These are phyloP conservation scores for Scalopus aquaticus DNA, from an alignment of 2,113 vertebrate species.

Conservation along the genomic window DNA sequence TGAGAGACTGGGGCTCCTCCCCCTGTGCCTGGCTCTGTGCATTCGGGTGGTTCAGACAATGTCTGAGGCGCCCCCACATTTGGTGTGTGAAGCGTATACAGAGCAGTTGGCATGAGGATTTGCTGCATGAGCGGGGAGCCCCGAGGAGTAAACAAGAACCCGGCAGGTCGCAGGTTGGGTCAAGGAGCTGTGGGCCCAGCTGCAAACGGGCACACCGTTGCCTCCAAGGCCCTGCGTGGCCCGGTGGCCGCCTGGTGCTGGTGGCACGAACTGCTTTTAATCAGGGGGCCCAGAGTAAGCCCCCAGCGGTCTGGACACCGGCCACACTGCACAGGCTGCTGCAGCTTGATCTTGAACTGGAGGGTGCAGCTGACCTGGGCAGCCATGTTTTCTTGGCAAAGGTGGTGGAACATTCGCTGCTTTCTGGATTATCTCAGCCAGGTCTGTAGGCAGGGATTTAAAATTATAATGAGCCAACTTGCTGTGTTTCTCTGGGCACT, in stretches of 20 bases:
- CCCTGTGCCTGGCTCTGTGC: not conserved
- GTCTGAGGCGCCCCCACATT: not conserved
- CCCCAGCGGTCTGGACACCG: not conserved
- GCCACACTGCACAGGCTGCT: not conserved
- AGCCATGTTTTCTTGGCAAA: not conserved
- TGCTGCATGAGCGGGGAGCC: not conserved
- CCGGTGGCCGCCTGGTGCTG: too few relatives aligned
- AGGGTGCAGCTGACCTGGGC: not conserved
- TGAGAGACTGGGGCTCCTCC: not conserved
- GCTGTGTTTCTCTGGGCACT: not conserved
- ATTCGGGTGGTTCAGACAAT: not conserved
- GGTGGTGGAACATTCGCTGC: not conserved
- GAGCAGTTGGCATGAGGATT: too few relatives aligned
- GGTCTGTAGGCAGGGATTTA: not conserved
- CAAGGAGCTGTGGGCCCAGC: not conserved
- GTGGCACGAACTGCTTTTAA: not conserved
- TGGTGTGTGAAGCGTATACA: too few relatives aligned
- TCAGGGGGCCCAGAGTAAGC: rapidly evolving
- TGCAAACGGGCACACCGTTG: not conserved
- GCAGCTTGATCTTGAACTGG: not conserved
- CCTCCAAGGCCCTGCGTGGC: too few relatives aligned
- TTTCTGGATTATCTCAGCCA: not conserved
- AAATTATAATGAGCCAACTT: not conserved
- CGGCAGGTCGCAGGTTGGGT: not conserved
- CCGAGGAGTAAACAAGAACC: not conserved